Evolutionary conservation across 2,888 invertebrate genomes (phyloP), one percentile per base, ranked within the genome.

Genomic region (Stenichneumon culpator): DNA sequence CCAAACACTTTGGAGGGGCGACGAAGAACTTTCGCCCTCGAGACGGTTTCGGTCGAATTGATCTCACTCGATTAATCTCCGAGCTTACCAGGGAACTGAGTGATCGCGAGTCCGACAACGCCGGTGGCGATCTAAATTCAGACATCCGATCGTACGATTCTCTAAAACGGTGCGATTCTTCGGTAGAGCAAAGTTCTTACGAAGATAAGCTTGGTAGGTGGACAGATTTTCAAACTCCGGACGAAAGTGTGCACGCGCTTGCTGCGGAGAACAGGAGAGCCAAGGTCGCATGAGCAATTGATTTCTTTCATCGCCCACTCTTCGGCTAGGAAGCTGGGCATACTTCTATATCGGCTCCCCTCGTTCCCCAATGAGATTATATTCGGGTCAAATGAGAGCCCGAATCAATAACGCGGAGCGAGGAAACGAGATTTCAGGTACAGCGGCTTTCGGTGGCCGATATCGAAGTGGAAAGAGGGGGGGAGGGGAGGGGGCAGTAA

Each of bases 371-470:
- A 36, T 80, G 68, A 77, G 68, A 83, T 86, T 80, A 80, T 78
- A 83, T 86, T 80, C 73, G 80, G 86, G 82, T 86, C 82, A 79
- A 87, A 86, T 83, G 79, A 91, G 87, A 86, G 87, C 60, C 60
- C 16, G 60, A 91, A 90, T 91, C 90, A 89, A 91, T 90, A 89
- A 75, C 86, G 69, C 50, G 78, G 87, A 82, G 68, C 77, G 74
- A 79, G 87, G 86, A 89, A 92, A 91, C 90, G 88, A 89, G 88
- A 88, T 91, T 87, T 83, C 89, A 89, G 90, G 88, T 90, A 90
- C 86, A 63, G 75, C 79, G 47, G 73, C 77, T 80, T 77, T 80
- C 77, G 83, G 80, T 78, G 73, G 52, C 69, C 57, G 80, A 82
- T 72, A 84, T 86, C 75, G 67, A 78, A 75, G 81, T 75, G 54